Base-by-base conservation (phyloP, 2,888 invertebrate genomes). In the Melanotus villosus region DNA sequence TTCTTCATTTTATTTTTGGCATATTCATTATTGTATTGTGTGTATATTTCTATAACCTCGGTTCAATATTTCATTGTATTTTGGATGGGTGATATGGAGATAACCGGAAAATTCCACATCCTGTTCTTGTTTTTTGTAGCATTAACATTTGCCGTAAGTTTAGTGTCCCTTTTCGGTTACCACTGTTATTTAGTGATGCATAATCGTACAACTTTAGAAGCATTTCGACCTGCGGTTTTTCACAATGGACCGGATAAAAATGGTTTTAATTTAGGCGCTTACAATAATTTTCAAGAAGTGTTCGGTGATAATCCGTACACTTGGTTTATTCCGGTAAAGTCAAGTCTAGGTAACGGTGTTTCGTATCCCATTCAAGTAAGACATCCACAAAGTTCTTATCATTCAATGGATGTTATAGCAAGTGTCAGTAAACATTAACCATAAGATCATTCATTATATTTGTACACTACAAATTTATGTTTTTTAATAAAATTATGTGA, bases 101-200 rank as follows among this genome's bases (percentile, higher is more conserved):
- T 90, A 82, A 86, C 90, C 84, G 93, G 93, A 41, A 90, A 91
- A 75, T 96, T 97, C 86, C 96, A 98, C 86, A 91, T 98, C 76
- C 88, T 98, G 77, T 96, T 98, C 85, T 90, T 98, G 69, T 97
- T 97, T 87, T 97, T 98, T 86, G 94, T 97, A 70, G 91, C 97
- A 34, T 88, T 94, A 50, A 97, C 98, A 96, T 97, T 98, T 86
- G 95, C 93, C 76, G 91, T 98, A 78, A 96, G 96, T 83, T 89
- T 98, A 79, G 91, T 93, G 60, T 96, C 96, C 66, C 89, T 98
- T 68, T 95, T 98, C 86, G 92, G 94, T 77, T 98, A 98, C 86
- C 98, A 98, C 84, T 91, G 94, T 82, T 98, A 94, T 85, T 89
- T 98, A 80, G 93, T 96, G 72, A 85, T 91, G 56, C 90, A 92